Evolutionary conservation across 2,113 vertebrate species (phyloP), one percentile per base, ranked within the genome.

Genomic region (Crotalus horridus): DNA sequence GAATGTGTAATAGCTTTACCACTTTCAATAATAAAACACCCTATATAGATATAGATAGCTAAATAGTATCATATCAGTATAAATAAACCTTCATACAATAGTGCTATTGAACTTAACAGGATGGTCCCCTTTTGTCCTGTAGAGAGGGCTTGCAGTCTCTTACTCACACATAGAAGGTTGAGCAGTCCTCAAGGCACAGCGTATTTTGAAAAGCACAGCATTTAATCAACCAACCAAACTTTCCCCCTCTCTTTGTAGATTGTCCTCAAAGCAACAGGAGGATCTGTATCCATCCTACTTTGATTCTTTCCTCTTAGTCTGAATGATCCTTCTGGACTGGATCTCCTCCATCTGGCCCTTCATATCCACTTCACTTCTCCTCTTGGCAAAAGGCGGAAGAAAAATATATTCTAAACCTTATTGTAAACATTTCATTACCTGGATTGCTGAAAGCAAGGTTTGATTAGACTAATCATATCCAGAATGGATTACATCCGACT

Each of bases 361-460:
- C 17, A 20, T 39, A 81, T 39, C 69, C 69, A 81, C 15, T 81
- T 81, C 69, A 74, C n/a, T 74, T 81, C 69, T 81, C n/a, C n/a
- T 8, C 6, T 20, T 81, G 69, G 15, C 15, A 33, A 95, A 92
- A 33, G 91, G 54, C 0, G 33, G 33, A 87, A 69, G 94, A 95
- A 92, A 2, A 81, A 29, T 48, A 86, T 56, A 86, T 56, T 91
- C 21, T 1, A 0, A 91, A 94, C 85, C 56, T 69, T 94, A 33
- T 94, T 88, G 91, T 85, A 91, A 94, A 88, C 54, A 61, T 21
- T 94, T 94, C 81, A 89, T 92, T 88, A 95, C 93, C 93, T 92
- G 93, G 51, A 61, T 13, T 26, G 3, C 69, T 92, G 88, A 89
- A 91, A 95, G 94, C 51, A 95, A 24, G 55, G 23, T 0, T 46